These are phyloP conservation scores for Cataglyphis altisquamis DNA, from an alignment of 2,888 invertebrate genomes.

Conservation along the genomic window DNA sequence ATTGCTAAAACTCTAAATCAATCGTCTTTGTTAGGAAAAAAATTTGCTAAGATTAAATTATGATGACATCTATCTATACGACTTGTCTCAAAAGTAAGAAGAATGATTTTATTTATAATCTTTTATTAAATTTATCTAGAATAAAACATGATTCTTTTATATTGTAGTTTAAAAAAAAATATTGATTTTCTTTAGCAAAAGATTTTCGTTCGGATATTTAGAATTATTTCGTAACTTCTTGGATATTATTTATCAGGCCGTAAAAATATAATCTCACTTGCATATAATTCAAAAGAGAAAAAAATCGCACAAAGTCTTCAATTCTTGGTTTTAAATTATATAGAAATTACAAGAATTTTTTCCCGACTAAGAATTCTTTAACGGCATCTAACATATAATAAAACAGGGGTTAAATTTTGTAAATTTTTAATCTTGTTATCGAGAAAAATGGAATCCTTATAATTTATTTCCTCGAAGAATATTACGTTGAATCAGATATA, in stretches of 20 bases:
- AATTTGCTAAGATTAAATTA: not conserved
- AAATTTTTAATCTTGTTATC: not conserved
- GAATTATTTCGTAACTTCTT: not conserved
- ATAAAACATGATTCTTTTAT: not conserved
- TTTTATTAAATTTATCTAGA: not conserved
- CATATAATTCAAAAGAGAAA: no score
- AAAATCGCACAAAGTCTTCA: no score
- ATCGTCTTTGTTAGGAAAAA: not conserved
- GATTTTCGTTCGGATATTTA: not conserved
- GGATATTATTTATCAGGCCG: not conserved
- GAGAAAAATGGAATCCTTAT: not conserved
- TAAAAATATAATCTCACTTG: no score
- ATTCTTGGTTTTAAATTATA: no score
- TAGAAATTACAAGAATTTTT: not conserved
- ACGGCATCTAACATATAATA: not conserved
- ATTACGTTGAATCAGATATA: not conserved
- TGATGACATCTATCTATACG: not conserved
- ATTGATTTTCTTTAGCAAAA: not conserved
- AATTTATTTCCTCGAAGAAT: not conserved
- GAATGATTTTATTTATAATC: not conserved
- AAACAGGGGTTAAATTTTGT: not conserved
- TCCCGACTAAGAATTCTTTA: not conserved
- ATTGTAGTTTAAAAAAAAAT: no score
- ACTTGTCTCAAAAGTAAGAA: not conserved
- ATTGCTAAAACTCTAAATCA: slow-evolving; percentile 29